Conservation (phyloP, 2,888 invertebrate genomes). For the Campoplex capitator region DNA sequence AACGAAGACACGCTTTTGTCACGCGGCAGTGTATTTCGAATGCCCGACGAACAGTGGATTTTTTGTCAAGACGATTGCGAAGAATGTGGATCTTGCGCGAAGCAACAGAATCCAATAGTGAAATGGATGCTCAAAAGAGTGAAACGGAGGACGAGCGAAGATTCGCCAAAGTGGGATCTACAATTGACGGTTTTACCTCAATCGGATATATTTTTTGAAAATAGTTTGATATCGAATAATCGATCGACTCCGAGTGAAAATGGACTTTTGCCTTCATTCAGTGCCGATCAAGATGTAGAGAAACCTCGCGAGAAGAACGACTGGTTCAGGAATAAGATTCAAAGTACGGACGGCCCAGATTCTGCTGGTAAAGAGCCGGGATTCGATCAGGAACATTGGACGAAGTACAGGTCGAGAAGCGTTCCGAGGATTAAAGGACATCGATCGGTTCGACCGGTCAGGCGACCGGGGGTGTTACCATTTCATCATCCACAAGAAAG, state of each 20-base stretch:
- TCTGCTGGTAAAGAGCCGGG: neutral
- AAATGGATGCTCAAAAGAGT: conserved; percentile 74
- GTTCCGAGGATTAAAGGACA: conserved; percentile 5
- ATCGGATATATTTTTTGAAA: conserved; percentile 69
- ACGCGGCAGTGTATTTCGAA: conserved; percentile 75
- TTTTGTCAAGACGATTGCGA: conserved; percentile 76
- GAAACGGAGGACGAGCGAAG: conserved; percentile 62
- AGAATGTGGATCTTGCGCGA: conserved; percentile 74
- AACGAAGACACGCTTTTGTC: conserved; percentile 71
- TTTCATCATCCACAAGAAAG: conserved; percentile 38
- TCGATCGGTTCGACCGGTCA: conserved; percentile 18
- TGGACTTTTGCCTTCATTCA: neutral
- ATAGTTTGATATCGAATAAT: conserved; percentile 69
- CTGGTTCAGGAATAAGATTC: neutral
- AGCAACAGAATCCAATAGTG: conserved; percentile 69
- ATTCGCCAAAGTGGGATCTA: conserved; percentile 72
- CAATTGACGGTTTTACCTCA: conserved; percentile 77
- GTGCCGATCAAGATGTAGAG: neutral
- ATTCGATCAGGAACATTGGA: conserved; percentile 2
- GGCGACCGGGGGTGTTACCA: conserved; percentile 16
- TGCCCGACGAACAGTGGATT: conserved; percentile 74
- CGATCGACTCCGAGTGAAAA: conserved; percentile 70
- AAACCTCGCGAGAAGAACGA: neutral
- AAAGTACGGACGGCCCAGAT: neutral
- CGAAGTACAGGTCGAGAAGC: conserved; percentile 38